Conservation (phyloP, 2,113 vertebrate genomes). For the Anarhynchus alexandrinus region DNA sequence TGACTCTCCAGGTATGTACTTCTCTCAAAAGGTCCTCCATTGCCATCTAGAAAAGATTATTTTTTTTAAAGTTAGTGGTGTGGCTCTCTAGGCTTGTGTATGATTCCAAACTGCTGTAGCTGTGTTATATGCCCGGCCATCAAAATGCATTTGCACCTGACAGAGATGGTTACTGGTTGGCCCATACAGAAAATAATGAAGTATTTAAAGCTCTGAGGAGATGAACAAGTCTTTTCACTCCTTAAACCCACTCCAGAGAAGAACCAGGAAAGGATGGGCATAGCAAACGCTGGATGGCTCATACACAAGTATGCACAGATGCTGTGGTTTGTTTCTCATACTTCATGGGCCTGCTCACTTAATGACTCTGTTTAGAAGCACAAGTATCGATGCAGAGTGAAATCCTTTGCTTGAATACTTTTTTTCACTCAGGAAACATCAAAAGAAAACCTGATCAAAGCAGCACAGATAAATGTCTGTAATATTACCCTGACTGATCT, state of each 20-base stretch:
- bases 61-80: background rate
- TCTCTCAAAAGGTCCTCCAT: background rate
- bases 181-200: background rate
- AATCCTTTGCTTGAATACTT: background rate
- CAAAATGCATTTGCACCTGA: background rate
- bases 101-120: background rate
- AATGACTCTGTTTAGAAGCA: background rate
- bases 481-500: slow-evolving; percentile 16
- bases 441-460: slow-evolving; percentile 52
- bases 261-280: background rate
- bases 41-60: background rate
- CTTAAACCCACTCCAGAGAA: background rate
- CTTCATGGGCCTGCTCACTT: background rate
- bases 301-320: background rate
- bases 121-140: background rate
- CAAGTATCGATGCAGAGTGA: background rate
- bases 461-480: slow-evolving; percentile 3
- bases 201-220: background rate
- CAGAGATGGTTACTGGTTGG: background rate
- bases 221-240: background rate
- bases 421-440: background rate
- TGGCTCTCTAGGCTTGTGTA: background rate
- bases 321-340: background rate
- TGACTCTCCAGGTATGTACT: background rate
- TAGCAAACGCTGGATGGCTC: background rate